These are phyloP conservation scores for Bombus confusus DNA, from an alignment of 1,140 invertebrate species.

Conservation along the genomic window DNA sequence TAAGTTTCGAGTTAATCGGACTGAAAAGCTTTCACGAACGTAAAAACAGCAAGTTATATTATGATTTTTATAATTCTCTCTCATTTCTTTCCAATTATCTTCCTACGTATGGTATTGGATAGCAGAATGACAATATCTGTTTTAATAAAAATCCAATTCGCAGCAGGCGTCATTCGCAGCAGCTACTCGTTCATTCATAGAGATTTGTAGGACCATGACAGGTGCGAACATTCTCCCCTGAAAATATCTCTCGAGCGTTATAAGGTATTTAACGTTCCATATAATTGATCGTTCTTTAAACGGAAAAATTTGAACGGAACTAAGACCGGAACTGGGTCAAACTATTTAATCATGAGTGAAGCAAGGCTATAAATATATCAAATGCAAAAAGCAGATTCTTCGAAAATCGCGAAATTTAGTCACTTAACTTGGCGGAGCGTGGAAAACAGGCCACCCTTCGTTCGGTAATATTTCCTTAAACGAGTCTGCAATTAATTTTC, in stretches of 20 bases:
- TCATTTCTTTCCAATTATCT: no score
- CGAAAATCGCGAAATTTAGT: constrained; percentile 4
- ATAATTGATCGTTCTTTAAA: not conserved
- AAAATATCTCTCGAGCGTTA: not conserved
- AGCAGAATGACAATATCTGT: no score
- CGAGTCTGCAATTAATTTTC: constrained; percentile 27
- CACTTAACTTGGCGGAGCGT: no score
- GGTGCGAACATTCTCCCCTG: no score
- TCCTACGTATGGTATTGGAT: no score
- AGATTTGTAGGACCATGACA: not conserved
- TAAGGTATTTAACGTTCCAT: not conserved
- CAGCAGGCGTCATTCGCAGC: no score
- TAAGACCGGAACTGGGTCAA: not conserved
- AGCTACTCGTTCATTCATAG: not conserved
- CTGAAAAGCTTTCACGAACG: no score
- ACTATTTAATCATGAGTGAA: not conserved
- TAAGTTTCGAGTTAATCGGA: no score
- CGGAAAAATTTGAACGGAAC: not conserved
- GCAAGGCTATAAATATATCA: not conserved
- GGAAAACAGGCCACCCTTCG: not conserved
- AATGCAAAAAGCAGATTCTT: no score
- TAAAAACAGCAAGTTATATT: no score
- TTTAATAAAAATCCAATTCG: no score
- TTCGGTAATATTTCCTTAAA: constrained; percentile 17
- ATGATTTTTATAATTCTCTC: no score